These are phyloP conservation scores for Pseudolycoriella hygida DNA, from an alignment of 2,888 invertebrate genomes.

Conservation along the genomic window DNA sequence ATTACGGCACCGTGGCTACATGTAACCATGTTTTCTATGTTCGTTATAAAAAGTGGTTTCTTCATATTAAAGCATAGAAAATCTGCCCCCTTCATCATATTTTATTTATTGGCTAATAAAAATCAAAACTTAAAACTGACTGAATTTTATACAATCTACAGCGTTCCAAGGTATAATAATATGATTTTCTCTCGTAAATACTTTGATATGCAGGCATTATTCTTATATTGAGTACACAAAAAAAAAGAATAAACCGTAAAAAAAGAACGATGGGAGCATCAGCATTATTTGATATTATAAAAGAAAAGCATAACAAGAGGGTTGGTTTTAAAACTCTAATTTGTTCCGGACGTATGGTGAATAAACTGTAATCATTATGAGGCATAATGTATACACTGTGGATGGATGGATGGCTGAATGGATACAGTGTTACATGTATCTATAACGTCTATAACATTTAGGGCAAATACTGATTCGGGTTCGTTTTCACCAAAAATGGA, in stretches of 20 bases:
- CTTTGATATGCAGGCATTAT: background rate
- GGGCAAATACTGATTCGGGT: too few species aligned
- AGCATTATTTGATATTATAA: background rate
- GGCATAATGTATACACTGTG: background rate
- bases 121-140: background rate
- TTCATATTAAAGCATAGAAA: background rate
- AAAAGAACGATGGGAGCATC: background rate
- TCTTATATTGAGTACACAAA: background rate
- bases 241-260: background rate
- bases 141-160: background rate
- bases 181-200: background rate
- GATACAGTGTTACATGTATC: too few species aligned
- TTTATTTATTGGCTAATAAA: conserved; percentile 1
- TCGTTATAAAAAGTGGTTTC: too few species aligned
- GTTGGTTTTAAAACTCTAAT: conserved; percentile 2
- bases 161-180: too few species aligned
- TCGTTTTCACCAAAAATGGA: too few species aligned
- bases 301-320: conserved; percentile 1
- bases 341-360: conserved; percentile 6
- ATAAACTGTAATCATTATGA: conserved; percentile 5
- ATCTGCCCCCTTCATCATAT: background rate
- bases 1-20: too few species aligned
- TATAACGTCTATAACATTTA: too few species aligned
- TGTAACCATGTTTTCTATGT: too few species aligned
- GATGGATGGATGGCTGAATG: too few species aligned